These are phyloP conservation scores for Cassiopea xamachana DNA, from an alignment of 30 jellyfish, hydroid and myxozoan genomes.

Conservation along the genomic window DNA sequence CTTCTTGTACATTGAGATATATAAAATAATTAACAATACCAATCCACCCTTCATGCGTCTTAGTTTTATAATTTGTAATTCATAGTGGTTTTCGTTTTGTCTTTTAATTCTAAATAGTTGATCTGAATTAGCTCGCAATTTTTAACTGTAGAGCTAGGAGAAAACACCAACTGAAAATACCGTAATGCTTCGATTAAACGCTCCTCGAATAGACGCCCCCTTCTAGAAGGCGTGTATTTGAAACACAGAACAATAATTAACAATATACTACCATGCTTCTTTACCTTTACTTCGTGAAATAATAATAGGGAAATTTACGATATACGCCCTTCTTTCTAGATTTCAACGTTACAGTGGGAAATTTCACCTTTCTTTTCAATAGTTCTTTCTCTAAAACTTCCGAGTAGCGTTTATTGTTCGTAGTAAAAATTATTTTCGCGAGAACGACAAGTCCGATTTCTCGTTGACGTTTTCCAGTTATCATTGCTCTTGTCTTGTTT, in stretches of 20 bases:
- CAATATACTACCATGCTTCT: background rate
- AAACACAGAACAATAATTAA: no score
- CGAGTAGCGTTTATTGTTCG: conserved; percentile 45
- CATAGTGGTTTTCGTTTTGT: no score
- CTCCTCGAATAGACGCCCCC: no score
- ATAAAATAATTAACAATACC: background rate
- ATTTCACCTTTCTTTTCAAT: conserved; percentile 3
- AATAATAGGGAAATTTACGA: background rate
- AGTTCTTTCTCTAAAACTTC: conserved; percentile 35
- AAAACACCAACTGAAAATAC: no score
- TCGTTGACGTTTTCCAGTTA: conserved; percentile 52
- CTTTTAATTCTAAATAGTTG: no score
- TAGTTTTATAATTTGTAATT: no score
- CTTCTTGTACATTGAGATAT: background rate
- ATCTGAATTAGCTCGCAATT: no score
- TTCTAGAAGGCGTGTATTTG: no score
- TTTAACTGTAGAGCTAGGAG: no score
- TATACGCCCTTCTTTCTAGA: conserved; percentile 3
- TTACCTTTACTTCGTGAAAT: background rate
- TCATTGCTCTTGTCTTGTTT: conserved; percentile 37
- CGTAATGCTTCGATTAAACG: no score
- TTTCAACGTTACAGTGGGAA: conserved; percentile 27
- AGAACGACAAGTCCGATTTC: conserved; percentile 68
- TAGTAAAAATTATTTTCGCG: conserved; percentile 49
- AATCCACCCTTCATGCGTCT: background rate